These are phyloP conservation scores for Nesoenas mayeri DNA, from an alignment of 2,113 vertebrate species.

Conservation along the genomic window DNA sequence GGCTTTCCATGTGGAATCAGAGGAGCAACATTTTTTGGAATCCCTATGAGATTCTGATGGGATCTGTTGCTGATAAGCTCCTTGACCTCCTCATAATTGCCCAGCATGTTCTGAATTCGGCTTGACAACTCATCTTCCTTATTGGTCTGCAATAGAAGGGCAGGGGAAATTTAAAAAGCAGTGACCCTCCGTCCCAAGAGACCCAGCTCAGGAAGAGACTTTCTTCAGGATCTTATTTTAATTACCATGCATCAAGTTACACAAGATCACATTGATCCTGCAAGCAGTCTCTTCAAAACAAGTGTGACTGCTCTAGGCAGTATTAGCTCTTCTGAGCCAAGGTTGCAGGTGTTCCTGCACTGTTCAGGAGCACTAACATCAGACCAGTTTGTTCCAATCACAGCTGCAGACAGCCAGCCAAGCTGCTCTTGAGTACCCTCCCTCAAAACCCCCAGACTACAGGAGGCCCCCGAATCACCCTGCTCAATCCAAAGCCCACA, in stretches of 20 bases:
- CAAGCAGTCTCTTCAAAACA: not conserved
- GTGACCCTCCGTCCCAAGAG: not conserved
- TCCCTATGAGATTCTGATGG: conserved; percentile 67
- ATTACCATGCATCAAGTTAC: not conserved
- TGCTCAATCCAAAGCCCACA: not conserved
- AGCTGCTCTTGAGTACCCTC: not conserved
- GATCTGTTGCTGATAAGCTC: conserved; percentile 75
- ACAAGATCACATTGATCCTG: not conserved
- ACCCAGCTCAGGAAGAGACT: not conserved
- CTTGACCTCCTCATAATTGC: conserved; percentile 90
- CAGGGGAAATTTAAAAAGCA: not conserved
- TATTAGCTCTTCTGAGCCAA: not conserved
- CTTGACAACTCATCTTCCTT: conserved; percentile 92
- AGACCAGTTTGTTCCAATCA: not conserved
- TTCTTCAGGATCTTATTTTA: not conserved
- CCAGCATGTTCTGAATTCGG: conserved; percentile 91
- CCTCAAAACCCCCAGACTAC: not conserved
- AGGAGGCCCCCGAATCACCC: not conserved
- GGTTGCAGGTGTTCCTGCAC: not conserved
- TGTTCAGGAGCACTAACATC: not conserved
- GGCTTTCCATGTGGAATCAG: conserved; percentile 59
- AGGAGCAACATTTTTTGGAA: conserved; percentile 55
- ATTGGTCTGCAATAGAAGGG: conserved; percentile 79
- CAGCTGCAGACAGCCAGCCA: not conserved
- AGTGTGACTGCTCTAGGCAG: not conserved